Conservation (phyloP, 1,140 invertebrate genomes). For the Anagrus nilaparvatae region DNA sequence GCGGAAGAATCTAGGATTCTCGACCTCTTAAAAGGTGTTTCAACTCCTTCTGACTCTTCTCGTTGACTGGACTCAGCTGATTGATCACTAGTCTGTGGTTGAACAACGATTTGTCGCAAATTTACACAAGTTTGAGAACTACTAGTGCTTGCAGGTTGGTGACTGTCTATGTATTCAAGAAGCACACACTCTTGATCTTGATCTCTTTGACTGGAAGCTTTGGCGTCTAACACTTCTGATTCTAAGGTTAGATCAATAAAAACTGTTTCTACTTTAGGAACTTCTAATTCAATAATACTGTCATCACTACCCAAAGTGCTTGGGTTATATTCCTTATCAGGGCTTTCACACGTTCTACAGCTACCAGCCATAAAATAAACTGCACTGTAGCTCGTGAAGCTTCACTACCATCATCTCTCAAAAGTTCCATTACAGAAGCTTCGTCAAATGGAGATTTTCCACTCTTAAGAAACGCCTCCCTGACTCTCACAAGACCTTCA, state of each 20-base stretch:
- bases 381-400: not conserved
- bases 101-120: constrained; percentile 33
- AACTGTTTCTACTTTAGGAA: constrained; percentile 1
- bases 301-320: too few species aligned
- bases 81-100: constrained; percentile 36
- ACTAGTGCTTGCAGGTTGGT: constrained; percentile 38
- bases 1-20: constrained; percentile 46
- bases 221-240: constrained; percentile 1
- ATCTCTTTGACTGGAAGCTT: too few species aligned
- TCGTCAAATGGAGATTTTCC: constrained; percentile 6
- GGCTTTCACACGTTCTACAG: not conserved
- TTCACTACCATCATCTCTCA: constrained; percentile 4
- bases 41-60: constrained; percentile 40
- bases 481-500: constrained; percentile 7
- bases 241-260: constrained; percentile 7
- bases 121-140: constrained; percentile 27
- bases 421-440: constrained; percentile 10
- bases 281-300: constrained; percentile 10
- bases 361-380: constrained; percentile 5
- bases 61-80: constrained; percentile 38
- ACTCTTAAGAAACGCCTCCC: constrained; percentile 1
- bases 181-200: too few species aligned
- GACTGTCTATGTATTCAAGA: too few species aligned
- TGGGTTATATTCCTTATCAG: constrained; percentile 3
- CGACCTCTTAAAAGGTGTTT: constrained; percentile 42